These are phyloP conservation scores for Artibeus lituratus DNA, from an alignment of 2,797 vertebrate species.

Conservation along the genomic window DNA sequence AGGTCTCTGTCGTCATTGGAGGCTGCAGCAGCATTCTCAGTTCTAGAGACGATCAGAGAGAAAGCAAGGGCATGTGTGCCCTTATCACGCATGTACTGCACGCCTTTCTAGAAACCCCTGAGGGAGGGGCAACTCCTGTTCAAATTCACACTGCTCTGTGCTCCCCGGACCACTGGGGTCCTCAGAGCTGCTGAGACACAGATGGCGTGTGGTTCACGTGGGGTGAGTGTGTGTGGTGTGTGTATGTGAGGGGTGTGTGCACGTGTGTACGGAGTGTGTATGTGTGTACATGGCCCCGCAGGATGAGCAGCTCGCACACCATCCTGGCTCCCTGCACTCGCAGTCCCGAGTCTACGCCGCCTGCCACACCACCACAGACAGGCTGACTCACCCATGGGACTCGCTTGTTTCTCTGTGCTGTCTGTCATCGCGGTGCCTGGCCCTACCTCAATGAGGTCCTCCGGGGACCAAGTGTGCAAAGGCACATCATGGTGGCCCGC, in stretches of 20 bases:
- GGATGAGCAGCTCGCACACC: neutral
- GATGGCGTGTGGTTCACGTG: rapidly evolving
- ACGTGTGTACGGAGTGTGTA: too few species aligned
- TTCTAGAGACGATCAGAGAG: slow-evolving; percentile 42
- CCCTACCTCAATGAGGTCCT: neutral
- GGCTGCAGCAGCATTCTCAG: slow-evolving; percentile 35
- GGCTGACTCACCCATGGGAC: neutral
- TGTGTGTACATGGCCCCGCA: neutral
- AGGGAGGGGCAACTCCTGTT: neutral
- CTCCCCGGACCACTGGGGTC: neutral
- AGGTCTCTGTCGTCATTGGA: slow-evolving; percentile 76
- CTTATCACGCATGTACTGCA: neutral
- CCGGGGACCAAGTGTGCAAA: neutral
- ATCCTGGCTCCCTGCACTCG: neutral
- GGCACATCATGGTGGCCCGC: rapidly evolving
- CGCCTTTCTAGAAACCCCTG: neutral
- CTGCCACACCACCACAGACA: neutral
- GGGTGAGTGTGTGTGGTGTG: neutral
- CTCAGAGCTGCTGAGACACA: neutral
- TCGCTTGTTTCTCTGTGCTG: neutral
- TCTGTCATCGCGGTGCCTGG: neutral
- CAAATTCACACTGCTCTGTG: too few species aligned
- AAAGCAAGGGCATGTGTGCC: neutral
- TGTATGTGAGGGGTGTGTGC: too few species aligned
- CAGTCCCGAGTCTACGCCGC: rapidly evolving